Conservation (phyloP, 2,113 vertebrate species). For the Bubalus kerabau region DNA sequence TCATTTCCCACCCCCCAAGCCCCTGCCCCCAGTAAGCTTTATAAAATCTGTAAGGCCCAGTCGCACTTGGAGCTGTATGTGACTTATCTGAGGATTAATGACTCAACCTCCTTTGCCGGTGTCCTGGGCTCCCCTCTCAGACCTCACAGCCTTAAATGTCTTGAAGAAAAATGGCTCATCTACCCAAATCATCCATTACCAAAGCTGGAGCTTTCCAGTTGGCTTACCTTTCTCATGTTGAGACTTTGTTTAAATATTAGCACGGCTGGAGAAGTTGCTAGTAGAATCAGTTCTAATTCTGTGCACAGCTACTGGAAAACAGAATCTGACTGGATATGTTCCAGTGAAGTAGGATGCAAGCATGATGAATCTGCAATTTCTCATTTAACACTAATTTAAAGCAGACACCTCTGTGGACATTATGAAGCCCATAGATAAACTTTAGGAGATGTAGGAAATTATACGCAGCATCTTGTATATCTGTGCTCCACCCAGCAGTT, state of each 20-base stretch:
- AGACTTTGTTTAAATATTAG: constrained; percentile 25
- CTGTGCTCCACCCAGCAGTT: background rate
- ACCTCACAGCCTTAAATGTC: constrained; percentile 12
- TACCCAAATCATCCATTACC: constrained; percentile 39
- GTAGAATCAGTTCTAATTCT: constrained; percentile 12
- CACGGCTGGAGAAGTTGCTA: background rate
- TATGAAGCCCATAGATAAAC: background rate
- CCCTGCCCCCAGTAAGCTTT: background rate
- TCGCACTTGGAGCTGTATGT: constrained; percentile 22
- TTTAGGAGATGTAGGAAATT: background rate
- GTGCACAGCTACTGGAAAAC: background rate
- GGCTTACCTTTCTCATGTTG: background rate
- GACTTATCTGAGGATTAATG: constrained; percentile 60
- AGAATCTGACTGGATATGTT: background rate
- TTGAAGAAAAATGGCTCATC: constrained; percentile 47
- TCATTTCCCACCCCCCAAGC: background rate
- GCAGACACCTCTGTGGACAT: background rate
- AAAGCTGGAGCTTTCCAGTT: background rate
- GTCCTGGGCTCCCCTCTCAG: constrained; percentile 20
- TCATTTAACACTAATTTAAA: background rate
- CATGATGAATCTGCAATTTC: background rate
- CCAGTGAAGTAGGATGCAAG: background rate
- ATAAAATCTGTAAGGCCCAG: constrained; percentile 28
- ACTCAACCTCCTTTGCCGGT: constrained; percentile 43
- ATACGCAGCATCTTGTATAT: background rate